Conservation (phyloP, 2,797 vertebrate genomes). For the Pseudocheirus occidentalis region DNA sequence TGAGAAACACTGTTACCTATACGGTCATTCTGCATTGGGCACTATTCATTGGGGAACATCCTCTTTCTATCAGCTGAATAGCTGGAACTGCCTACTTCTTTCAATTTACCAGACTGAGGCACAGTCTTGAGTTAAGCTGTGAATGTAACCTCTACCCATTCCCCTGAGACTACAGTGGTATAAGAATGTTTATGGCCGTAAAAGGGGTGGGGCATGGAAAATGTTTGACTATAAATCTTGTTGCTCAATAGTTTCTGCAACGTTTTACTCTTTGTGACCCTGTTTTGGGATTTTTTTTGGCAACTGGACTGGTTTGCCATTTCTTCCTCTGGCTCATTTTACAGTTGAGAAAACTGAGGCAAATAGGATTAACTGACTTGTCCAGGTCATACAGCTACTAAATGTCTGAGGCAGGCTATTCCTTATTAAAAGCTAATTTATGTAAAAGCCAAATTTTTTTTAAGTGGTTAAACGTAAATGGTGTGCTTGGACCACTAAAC, state of each 20-base stretch:
- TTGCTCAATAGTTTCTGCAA: no score
- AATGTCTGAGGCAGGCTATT: not conserved
- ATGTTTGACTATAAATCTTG: not conserved
- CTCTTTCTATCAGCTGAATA: not conserved
- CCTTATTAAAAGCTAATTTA: not conserved
- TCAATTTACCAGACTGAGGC: not conserved
- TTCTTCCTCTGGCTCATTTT: not conserved
- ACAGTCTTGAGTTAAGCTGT: not conserved
- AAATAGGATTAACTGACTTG: not conserved
- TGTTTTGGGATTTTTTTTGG: not conserved
- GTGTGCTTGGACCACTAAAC: not conserved
- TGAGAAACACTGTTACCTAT: not conserved
- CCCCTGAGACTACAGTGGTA: not conserved
- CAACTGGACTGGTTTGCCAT: no score
- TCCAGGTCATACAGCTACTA: not conserved
- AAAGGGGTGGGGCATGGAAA: not conserved
- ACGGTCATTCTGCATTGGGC: not conserved
- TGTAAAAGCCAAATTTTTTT: no score
- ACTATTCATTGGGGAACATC: not conserved
- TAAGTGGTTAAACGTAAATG: not conserved
- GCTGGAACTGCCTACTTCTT: not conserved
- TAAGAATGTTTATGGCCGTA: not conserved
- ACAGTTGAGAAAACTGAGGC: not conserved
- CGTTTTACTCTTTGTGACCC: not conserved
- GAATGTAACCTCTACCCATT: not conserved